Conservation (phyloP, 2,797 vertebrate species). For the Rhinichthys osculus region DNA sequence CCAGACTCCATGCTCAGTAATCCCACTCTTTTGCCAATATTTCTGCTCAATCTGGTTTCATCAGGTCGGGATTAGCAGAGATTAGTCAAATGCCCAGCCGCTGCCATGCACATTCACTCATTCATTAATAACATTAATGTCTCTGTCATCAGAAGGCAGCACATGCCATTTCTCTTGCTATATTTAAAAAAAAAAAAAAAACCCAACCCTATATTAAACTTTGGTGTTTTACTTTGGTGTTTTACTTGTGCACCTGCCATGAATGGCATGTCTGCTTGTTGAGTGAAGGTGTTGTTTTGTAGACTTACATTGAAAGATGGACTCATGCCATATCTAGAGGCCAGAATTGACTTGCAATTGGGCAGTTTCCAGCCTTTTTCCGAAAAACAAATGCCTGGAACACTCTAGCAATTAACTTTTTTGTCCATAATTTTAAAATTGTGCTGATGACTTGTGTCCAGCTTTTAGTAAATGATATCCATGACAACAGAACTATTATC, state of each 20-base stretch:
- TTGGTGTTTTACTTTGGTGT: neutral
- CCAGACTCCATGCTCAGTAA: conserved; percentile 74
- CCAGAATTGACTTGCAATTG: neutral
- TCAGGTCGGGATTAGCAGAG: conserved; percentile 79
- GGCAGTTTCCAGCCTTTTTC: neutral
- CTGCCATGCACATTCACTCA: conserved; percentile 70
- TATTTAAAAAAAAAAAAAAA: neutral
- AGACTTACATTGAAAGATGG: neutral
- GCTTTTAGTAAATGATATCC: neutral
- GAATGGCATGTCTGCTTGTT: neutral
- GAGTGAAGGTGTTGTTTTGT: too few relatives aligned
- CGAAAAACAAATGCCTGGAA: neutral
- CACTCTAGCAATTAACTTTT: neutral
- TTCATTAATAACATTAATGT: conserved; percentile 74
- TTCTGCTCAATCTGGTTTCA: conserved; percentile 79
- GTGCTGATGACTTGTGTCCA: neutral
- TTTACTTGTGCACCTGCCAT: neutral
- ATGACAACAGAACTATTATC: neutral
- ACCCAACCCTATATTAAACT: neutral
- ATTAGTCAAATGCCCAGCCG: conserved; percentile 74
- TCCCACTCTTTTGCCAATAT: conserved; percentile 78
- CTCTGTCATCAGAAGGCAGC: neutral
- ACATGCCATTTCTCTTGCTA: neutral
- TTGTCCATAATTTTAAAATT: neutral
- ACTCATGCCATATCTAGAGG: neutral